Percentiles rank a stretch among this genome's conserved stretches.
These are phyloP conservation scores for Nemapogon koenigi DNA, from an alignment of 2,888 invertebrate genomes.

Conservation along the genomic window DNA sequence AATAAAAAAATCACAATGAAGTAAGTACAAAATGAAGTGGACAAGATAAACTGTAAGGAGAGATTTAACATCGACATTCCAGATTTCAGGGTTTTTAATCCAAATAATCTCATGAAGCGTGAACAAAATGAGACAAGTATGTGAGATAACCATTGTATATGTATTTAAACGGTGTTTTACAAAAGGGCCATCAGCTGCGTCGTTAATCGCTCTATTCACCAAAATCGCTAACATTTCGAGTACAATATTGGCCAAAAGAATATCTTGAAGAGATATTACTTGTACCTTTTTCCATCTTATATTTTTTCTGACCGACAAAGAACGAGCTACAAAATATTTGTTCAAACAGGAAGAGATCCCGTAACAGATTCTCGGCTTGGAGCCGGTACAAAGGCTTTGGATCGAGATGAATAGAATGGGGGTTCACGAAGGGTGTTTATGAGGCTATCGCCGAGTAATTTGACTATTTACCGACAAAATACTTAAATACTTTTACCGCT, in stretches of 20 bases:
- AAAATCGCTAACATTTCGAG: conserved; percentile 6
- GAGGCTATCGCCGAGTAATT: conserved; percentile 34
- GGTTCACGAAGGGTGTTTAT: conserved; percentile 23
- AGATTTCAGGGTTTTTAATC: conserved; percentile 2
- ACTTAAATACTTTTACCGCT: too few species aligned
- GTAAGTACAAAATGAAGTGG: too few species aligned
- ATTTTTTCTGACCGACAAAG: conserved; percentile 4
- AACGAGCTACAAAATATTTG: conserved; percentile 30
- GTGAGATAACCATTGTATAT: conserved; percentile 1
- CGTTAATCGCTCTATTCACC: conserved; percentile 1
- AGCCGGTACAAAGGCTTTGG: conserved; percentile 7
- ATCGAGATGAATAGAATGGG: conserved; percentile 20
- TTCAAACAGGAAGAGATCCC: conserved; percentile 35
- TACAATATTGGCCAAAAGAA: conserved; percentile 10
- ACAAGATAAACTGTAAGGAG: too few species aligned
- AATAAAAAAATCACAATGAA: too few species aligned
- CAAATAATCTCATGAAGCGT: conserved; percentile 8
- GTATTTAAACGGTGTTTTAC: conserved; percentile 2
- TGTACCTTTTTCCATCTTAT: conserved; percentile 2
- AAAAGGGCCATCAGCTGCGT: conserved; percentile 3
- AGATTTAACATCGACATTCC: too few species aligned
- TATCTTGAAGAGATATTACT: conserved; percentile 6
- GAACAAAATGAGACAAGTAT: not conserved
- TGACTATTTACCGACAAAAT: conserved; percentile 22
- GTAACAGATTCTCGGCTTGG: conserved; percentile 14